Conservation (phyloP, 2,797 vertebrate genomes). For the Melanotaenia boesemani region DNA sequence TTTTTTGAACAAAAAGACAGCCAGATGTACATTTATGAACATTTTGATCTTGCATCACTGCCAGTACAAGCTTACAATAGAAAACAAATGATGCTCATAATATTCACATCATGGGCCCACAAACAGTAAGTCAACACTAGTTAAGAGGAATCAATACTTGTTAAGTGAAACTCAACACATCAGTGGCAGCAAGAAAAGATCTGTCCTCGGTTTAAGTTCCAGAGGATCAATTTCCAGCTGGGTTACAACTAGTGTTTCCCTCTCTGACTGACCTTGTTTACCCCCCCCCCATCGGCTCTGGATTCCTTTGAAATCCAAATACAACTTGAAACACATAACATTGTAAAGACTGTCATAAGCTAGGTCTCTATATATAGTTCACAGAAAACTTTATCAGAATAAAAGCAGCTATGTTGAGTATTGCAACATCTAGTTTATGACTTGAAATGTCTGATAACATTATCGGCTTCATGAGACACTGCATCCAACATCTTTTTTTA, state of each 20-base stretch:
- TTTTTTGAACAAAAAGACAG: conserved; percentile 36
- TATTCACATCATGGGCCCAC: conserved; percentile 28
- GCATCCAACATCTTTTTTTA: conserved; percentile 9
- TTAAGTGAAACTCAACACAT: conserved; percentile 48
- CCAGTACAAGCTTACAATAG: neutral
- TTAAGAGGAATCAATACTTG: conserved; percentile 54
- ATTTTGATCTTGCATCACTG: conserved; percentile 20
- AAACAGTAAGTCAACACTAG: conserved; percentile 32
- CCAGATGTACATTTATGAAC: conserved; percentile 16
- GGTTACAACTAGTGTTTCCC: conserved; percentile 22
- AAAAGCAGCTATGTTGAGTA: neutral
- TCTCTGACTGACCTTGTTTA: conserved; percentile 21
- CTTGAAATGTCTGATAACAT: conserved; percentile 5
- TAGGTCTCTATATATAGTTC: neutral
- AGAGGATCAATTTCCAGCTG: conserved; percentile 41
- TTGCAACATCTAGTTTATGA: neutral
- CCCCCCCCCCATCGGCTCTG: conserved; percentile 2
- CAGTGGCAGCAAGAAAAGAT: conserved; percentile 19
- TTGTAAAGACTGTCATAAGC: neutral
- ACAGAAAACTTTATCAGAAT: neutral
- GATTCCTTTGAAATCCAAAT: neutral
- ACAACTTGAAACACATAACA: conserved; percentile 15
- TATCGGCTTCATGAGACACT: neutral
- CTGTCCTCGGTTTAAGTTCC: conserved; percentile 38
- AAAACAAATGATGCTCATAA: neutral